Percentiles rank a stretch among this genome's conserved stretches.
These are phyloP conservation scores for Drosophila histrio DNA, from an alignment of 2,888 invertebrate species.

Conservation along the genomic window DNA sequence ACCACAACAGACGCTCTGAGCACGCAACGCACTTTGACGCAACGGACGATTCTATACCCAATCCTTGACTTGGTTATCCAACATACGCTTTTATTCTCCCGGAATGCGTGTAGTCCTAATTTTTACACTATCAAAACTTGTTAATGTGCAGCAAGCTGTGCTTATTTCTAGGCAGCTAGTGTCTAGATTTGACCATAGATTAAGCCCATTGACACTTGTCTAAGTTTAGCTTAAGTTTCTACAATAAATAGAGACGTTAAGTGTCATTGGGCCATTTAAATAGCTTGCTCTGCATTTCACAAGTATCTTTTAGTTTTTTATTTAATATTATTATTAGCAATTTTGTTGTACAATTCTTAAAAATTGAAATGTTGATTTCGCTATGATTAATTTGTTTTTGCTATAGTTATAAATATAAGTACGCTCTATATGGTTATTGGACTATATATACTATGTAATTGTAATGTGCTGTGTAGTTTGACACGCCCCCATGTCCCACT, in stretches of 20 bases:
- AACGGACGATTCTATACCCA: slow-evolving; percentile 38
- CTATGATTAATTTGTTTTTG: slow-evolving; percentile 51
- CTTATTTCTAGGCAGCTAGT: background rate
- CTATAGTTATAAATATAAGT: slow-evolving; percentile 53
- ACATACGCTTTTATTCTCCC: slow-evolving; percentile 41
- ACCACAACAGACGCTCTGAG: slow-evolving; percentile 73
- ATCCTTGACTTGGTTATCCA: slow-evolving; percentile 41
- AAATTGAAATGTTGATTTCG: slow-evolving; percentile 64
- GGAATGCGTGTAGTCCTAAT: slow-evolving; percentile 50
- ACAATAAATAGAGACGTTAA: background rate
- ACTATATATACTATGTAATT: slow-evolving; percentile 37
- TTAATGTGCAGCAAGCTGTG: slow-evolving; percentile 17
- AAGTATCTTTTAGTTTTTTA: slow-evolving; percentile 15
- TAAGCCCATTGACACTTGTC: background rate
- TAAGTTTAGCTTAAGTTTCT: background rate
- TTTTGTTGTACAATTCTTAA: slow-evolving; percentile 59
- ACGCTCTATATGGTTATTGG: slow-evolving; percentile 71
- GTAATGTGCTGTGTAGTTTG: slow-evolving; percentile 40
- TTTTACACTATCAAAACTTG: slow-evolving; percentile 23
- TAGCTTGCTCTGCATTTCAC: slow-evolving; percentile 9
- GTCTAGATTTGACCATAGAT: background rate
- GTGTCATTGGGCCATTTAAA: background rate
- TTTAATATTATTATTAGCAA: too few relatives aligned
- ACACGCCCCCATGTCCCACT: background rate
- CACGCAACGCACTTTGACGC: slow-evolving; percentile 39